These are phyloP conservation scores for Chamaetylas fuelleborni DNA, from an alignment of 2,113 vertebrate species.

Conservation along the genomic window DNA sequence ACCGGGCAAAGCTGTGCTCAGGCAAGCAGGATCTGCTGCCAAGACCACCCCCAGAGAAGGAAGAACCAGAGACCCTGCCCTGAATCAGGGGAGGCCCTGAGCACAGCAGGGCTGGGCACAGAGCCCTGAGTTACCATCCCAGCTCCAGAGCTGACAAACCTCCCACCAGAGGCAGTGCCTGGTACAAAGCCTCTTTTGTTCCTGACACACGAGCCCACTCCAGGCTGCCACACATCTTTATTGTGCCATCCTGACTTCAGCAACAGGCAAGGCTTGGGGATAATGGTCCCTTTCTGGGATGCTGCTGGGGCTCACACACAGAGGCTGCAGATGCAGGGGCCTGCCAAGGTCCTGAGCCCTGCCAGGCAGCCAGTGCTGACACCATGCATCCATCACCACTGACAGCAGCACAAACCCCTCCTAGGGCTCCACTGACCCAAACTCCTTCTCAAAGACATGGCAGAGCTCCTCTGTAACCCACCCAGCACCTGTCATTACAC, in stretches of 20 bases:
- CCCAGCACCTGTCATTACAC: neutral
- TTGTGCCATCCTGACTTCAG: neutral
- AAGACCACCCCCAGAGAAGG: neutral
- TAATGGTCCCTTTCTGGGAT: neutral
- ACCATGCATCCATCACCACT: rapidly evolving
- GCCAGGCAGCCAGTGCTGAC: neutral
- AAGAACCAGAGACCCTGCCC: neutral
- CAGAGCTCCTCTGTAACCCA: neutral
- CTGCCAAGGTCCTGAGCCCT: neutral
- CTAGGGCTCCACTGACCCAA: neutral
- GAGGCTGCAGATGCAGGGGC: neutral
- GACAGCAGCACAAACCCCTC: neutral
- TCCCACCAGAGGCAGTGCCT: neutral
- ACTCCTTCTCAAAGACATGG: neutral
- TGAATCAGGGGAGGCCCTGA: neutral
- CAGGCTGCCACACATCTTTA: neutral
- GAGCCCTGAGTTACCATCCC: neutral
- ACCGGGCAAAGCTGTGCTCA: rapidly evolving
- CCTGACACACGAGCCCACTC: neutral
- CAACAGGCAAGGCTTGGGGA: neutral
- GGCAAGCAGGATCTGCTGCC: neutral
- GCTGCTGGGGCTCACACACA: neutral
- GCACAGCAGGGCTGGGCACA: neutral
- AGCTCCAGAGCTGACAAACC: slow-evolving; percentile 22
- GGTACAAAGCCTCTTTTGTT: slow-evolving; percentile 8